Conservation (phyloP, 2,888 invertebrate genomes). For the Tetropium fuscum region DNA sequence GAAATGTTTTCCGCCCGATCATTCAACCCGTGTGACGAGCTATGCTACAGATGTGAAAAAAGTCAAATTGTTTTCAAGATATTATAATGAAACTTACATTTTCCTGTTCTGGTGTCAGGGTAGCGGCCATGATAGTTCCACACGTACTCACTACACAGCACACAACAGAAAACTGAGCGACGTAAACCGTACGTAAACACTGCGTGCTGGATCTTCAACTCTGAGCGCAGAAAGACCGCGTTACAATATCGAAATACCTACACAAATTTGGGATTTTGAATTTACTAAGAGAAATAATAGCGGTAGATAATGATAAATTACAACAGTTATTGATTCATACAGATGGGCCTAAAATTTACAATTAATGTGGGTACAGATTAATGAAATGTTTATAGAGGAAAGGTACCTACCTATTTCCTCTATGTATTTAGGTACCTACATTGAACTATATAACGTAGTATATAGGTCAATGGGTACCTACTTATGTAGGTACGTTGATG, state of each 20-base stretch:
- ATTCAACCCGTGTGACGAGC: conserved; percentile 1
- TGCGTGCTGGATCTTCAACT: too few relatives aligned
- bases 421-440: too few relatives aligned
- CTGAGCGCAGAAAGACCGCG: conserved; percentile 24
- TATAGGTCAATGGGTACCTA: too few relatives aligned
- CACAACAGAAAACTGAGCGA: conserved; percentile 28
- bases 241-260: conserved; percentile 15
- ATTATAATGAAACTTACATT: conserved; percentile 71
- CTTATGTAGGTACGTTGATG: too few relatives aligned
- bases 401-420: too few relatives aligned
- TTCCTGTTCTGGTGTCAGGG: conserved; percentile 82
- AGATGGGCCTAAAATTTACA: too few relatives aligned
- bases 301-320: too few relatives aligned
- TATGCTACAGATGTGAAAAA: not conserved
- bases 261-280: too few relatives aligned
- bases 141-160: conserved; percentile 40
- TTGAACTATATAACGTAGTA: too few relatives aligned
- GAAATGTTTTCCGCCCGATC: not conserved
- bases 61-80: not conserved
- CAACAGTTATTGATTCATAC: not conserved
- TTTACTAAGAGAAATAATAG: too few relatives aligned
- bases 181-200: conserved; percentile 23
- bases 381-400: too few relatives aligned
- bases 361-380: too few relatives aligned
- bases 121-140: conserved; percentile 72